These are phyloP conservation scores for Drosophila paulistorum DNA, from an alignment of 1,140 invertebrate genomes.

Conservation along the genomic window DNA sequence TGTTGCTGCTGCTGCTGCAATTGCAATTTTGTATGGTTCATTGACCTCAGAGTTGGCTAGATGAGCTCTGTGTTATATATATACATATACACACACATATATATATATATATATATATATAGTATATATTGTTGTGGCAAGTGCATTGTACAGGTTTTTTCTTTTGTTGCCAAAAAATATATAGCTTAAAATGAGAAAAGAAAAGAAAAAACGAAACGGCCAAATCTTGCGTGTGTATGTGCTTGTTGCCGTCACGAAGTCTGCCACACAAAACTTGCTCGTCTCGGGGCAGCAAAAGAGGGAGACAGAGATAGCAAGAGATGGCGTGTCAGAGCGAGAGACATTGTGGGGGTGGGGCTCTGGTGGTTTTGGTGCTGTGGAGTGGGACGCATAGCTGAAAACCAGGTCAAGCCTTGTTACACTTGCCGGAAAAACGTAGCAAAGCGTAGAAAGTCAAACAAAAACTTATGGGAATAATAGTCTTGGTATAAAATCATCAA, in stretches of 20 bases:
- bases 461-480: no score
- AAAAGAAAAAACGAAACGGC: slow-evolving; percentile 42
- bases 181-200: slow-evolving; percentile 5
- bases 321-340: no score
- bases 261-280: slow-evolving; percentile 62
- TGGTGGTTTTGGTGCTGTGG: not conserved
- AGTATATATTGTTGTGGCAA: slow-evolving; percentile 65
- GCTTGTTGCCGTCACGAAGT: slow-evolving; percentile 60
- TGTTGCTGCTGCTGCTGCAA: slow-evolving; percentile 50
- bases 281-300: slow-evolving; percentile 26
- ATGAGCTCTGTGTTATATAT: slow-evolving; percentile 32
- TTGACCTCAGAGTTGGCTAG: slow-evolving; percentile 46
- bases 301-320: slow-evolving; percentile 18
- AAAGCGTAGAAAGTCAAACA: not conserved
- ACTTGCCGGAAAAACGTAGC: not conserved
- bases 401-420: slow-evolving; percentile 49
- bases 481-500: no score
- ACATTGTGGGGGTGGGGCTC: no score
- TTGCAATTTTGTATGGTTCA: slow-evolving; percentile 65
- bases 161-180: slow-evolving; percentile 63
- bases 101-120: not conserved
- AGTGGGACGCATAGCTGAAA: slow-evolving; percentile 18
- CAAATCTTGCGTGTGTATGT: slow-evolving; percentile 60
- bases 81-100: not conserved
- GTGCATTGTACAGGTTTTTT: slow-evolving; percentile 75